A percentile compares a stretch with the other conserved stretches of the same genome.
These are phyloP conservation scores for Pluvialis apricaria DNA, from an alignment of 2,113 vertebrate genomes.

Conservation along the genomic window DNA sequence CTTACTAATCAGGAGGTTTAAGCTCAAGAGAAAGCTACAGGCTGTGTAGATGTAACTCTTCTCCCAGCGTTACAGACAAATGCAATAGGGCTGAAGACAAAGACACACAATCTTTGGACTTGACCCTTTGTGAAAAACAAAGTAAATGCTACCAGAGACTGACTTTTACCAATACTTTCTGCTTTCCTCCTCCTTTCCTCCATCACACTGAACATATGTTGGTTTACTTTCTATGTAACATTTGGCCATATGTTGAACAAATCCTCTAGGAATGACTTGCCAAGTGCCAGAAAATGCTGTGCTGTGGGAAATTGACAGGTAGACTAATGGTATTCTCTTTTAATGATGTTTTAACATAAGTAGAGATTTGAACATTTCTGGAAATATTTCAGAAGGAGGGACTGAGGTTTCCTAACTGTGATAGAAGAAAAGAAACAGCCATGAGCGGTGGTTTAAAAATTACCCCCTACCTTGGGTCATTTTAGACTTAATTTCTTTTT, in stretches of 20 bases:
- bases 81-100: neutral
- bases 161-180: neutral
- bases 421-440: neutral
- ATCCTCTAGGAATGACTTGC: constrained; percentile 19
- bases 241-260: constrained; percentile 16
- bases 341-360: neutral
- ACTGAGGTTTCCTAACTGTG: neutral
- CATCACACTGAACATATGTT: neutral
- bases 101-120: neutral
- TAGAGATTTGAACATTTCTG: neutral
- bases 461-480: rapidly evolving
- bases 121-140: neutral
- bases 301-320: neutral
- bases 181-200: neutral
- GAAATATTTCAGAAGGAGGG: neutral
- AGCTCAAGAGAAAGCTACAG: neutral
- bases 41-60: neutral
- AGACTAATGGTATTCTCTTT: neutral
- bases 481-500: neutral
- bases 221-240: neutral
- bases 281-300: neutral
- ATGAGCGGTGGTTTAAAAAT: neutral
- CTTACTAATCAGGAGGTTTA: neutral
- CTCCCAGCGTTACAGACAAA: neutral
- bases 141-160: neutral